phyloP scores from a whole-genome alignment of 1,140 invertebrate genomes.

The Pseudomyrmex flavicornis region DNA sequence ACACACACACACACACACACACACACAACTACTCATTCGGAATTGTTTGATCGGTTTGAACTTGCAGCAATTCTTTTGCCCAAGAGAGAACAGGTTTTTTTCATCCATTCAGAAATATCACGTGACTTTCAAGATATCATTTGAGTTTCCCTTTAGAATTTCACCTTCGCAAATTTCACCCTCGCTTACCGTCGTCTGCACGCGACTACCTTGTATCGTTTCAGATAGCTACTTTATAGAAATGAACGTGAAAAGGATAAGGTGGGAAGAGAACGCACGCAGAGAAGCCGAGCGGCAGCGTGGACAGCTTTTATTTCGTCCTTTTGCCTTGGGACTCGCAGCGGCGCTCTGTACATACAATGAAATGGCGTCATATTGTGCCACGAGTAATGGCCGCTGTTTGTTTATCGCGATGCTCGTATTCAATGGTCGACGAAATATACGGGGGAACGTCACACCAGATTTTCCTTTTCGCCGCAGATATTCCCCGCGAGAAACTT shows the following conservation, averaged over 20 bases:
- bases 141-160: constrained; percentile 9
- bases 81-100: neutral
- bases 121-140: neutral
- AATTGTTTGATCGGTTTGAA: neutral
- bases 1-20: neutral
- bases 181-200: constrained; percentile 8
- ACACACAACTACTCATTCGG: neutral
- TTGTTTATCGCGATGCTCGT: constrained; percentile 60
- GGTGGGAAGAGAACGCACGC: constrained; percentile 13
- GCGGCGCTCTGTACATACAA: constrained; percentile 33
- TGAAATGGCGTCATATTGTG: constrained; percentile 55
- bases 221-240: constrained; percentile 1
- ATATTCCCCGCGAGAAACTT: constrained; percentile 4
- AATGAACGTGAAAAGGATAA: constrained; percentile 9
- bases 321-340: constrained; percentile 11
- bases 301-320: constrained; percentile 48
- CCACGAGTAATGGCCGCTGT: constrained; percentile 39
- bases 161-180: constrained; percentile 27
- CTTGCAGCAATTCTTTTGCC: neutral
- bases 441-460: constrained; percentile 19
- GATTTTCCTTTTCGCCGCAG: neutral
- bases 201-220: constrained; percentile 37
- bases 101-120: neutral
- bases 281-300: neutral
- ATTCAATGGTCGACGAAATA: constrained; percentile 47